Evolutionary conservation across 2,888 invertebrate genomes (phyloP), one percentile per base, ranked within the genome.

Genomic region (Chorisops tibialis): DNA sequence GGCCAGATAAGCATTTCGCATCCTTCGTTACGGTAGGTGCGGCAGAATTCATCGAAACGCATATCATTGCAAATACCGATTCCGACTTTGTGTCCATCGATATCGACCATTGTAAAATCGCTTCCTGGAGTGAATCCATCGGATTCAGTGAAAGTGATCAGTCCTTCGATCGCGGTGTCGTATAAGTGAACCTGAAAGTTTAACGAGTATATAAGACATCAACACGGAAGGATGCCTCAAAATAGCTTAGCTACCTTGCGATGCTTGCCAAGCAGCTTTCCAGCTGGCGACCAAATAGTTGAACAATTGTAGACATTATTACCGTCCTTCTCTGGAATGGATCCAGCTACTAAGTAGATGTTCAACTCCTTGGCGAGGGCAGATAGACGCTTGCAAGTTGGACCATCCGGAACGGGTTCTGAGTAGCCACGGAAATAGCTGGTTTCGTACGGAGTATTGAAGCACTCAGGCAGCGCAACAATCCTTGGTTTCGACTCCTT

Each of bases 1-100:
- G 97, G 96, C 80, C 95, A 97, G 43, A 97, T 80, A 37, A 97
- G 77, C 69, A 96, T 75, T 48, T 92, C 84, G 72, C 96, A 96
- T 0, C 90, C 93, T 73, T 78, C 72, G 49, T 82, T 80, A 2
- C 88, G 81, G 79, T 90, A 88, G 12, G 89, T 69, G 65, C 87
- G 84, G 0, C 93, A 91, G 81, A 96, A 79, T 79, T 96, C 95
- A 60, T 88, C 86, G 79, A 97, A 98, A 47, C 97, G 81, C 62
- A 96, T 81, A 74, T 98, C 97, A 74, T 97, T 97, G 73, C 97
- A 97, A 71, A 98, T 93, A n/a, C 94, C 96, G 47, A 97, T 72
- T 0, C 97, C 97, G 61, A 96, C 81, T 80, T 87, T 90, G 18
- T 83, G 78, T 7, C 83, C 82, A 45, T 85, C 83, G 59, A 87